phyloP scores from a whole-genome alignment of 2,797 vertebrate genomes.

The Pristis pectinata region DNA sequence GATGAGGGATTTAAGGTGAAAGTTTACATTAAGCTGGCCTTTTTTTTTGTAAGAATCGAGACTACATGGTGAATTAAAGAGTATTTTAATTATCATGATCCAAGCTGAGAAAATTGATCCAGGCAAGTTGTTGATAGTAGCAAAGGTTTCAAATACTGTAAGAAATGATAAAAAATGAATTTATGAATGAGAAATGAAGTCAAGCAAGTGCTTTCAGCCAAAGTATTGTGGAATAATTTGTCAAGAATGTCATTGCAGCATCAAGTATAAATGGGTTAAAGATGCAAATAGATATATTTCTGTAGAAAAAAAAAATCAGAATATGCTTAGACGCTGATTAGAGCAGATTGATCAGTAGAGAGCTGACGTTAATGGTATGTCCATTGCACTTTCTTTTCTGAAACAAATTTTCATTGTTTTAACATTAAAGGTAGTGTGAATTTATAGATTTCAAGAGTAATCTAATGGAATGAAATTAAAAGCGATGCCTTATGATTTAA shows the following conservation, averaged over 20 bases:
- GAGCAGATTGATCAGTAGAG: background rate
- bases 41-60: background rate
- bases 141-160: background rate
- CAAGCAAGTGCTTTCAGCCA: background rate
- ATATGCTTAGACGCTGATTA: background rate
- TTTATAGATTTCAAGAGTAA: background rate
- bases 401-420: background rate
- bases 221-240: background rate
- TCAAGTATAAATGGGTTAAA: background rate
- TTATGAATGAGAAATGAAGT: background rate
- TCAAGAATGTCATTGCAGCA: background rate
- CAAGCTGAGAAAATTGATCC: background rate
- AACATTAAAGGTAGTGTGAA: background rate
- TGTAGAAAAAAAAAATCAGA: background rate
- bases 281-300: background rate
- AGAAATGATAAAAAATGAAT: background rate
- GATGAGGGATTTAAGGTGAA: background rate
- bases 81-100: background rate
- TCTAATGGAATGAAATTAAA: conserved; percentile 5
- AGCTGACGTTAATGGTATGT: background rate
- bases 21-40: background rate
- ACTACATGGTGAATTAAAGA: background rate
- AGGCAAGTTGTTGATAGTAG: background rate
- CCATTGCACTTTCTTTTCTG: background rate
- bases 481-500: conserved; percentile 14